phyloP scores from a whole-genome alignment of 2,888 invertebrate genomes.

The Polymixis lichenea region DNA sequence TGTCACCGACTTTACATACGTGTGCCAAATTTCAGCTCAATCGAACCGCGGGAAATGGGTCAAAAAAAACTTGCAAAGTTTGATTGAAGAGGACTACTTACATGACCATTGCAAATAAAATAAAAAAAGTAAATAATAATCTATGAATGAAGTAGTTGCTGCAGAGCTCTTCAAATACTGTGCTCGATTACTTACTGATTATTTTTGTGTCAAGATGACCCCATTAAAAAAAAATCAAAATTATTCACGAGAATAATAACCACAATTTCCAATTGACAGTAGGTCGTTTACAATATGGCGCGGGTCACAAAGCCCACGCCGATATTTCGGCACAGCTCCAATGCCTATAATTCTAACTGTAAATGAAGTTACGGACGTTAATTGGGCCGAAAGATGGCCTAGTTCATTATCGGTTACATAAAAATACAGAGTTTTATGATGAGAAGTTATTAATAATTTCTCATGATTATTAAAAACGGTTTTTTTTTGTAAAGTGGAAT shows the following conservation, averaged over 20 bases:
- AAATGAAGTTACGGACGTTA: conserved; percentile 49
- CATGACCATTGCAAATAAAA: too few species aligned
- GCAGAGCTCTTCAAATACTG: too few species aligned
- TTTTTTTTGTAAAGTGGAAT: neutral
- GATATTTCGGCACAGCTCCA: conserved; percentile 56
- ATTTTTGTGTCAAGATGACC: too few species aligned
- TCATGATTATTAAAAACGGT: neutral
- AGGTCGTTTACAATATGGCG: conserved; percentile 34
- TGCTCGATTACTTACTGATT: neutral
- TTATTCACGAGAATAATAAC: conserved; percentile 8
- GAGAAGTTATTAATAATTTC: conserved; percentile 18
- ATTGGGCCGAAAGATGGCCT: conserved; percentile 28
- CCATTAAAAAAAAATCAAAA: conserved; percentile 5
- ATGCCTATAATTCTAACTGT: conserved; percentile 51
- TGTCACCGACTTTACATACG: too few species aligned
- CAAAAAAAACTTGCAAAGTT: too few species aligned
- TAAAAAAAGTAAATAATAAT: too few species aligned
- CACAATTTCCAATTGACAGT: conserved; percentile 34
- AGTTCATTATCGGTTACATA: conserved; percentile 35
- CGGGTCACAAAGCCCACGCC: conserved; percentile 41
- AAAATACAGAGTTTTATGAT: conserved; percentile 6
- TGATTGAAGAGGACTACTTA: too few species aligned
- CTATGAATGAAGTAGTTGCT: neutral
- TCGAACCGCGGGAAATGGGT: too few species aligned
- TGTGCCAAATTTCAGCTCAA: too few species aligned